A percentile compares a stretch with the other conserved stretches of the same genome.
Evolutionary conservation across 2,113 vertebrate species (phyloP).

Genomic region (Cyprinus carpio): DNA sequence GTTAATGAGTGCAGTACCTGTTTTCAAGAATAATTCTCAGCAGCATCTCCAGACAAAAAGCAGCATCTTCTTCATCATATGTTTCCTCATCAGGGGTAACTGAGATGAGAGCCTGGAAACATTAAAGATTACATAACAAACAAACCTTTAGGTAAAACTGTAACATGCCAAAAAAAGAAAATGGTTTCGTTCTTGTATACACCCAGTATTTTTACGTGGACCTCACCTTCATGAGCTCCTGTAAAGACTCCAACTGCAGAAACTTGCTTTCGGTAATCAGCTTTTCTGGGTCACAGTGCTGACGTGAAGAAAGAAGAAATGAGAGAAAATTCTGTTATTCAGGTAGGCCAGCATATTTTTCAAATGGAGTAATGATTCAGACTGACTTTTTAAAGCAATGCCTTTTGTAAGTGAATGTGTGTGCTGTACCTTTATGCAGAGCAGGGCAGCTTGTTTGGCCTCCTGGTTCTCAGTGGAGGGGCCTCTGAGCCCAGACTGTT

Average conservation of each 20-base stretch:
- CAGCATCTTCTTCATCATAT: slow-evolving; percentile 95
- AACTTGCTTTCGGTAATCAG: slow-evolving; percentile 98
- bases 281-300: slow-evolving; percentile 98
- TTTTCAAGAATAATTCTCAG: slow-evolving; percentile 94
- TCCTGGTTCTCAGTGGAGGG: slow-evolving; percentile 97
- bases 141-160: not conserved
- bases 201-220: not conserved
- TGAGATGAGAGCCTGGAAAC: slow-evolving; percentile 87
- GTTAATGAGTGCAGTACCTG: slow-evolving; percentile 71
- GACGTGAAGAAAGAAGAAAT: not conserved
- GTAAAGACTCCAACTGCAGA: slow-evolving; percentile 94
- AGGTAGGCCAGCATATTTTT: not conserved
- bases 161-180: no score
- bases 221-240: slow-evolving; percentile 95
- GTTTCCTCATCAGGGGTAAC: slow-evolving; percentile 97
- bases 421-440: slow-evolving; percentile 89
- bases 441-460: slow-evolving; percentile 86
- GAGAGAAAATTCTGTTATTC: not conserved
- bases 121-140: not conserved
- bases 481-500: slow-evolving; percentile 89
- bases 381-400: not conserved
- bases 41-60: slow-evolving; percentile 97
- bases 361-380: not conserved
- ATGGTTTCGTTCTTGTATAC: not conserved
- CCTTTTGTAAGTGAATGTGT: not conserved